Evolutionary conservation across 2,797 vertebrate genomes (phyloP), one percentile per base, ranked within the genome.

Genomic region (Clarias laeviceps): DNA sequence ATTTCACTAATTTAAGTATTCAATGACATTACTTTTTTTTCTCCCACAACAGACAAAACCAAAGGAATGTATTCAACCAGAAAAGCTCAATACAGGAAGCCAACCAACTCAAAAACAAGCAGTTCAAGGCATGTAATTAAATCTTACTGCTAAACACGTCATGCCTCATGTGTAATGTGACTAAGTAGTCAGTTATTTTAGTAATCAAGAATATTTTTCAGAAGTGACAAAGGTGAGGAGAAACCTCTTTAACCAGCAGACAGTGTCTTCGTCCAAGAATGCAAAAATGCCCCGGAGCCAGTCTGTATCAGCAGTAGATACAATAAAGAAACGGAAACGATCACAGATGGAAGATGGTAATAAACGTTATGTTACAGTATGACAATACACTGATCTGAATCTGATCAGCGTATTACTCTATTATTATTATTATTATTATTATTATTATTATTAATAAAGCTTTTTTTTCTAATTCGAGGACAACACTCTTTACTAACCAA

Each of bases 161-260:
- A 5, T 32, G 40, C 64, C 24, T 68, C 8, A 32, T 54, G 45
- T 22, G 2, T 32, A 81, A 24, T 56, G 0, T 29, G 18, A 65
- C 7, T 6, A 29, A 22, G 3, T 82, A 61, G 12, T 83, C 22
- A n/a, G 50, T 54, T 14, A 54, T 4, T n/a, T 34, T 5, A 80
- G 15, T 86, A 85, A 69, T 86, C 76, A 87, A 32, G 17, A 66
- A 66, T 56, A 80, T 80, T 84, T 84, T 84, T 84, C 92, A 98
- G 97, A 98, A 90, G 97, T 98, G 85, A 99, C 97, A 24, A 99
- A 98, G 87, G 98, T 98, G 69, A 95, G 98, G 90, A 96, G 98
- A 90, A 99, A 98, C 87, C 95, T 99, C 68, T 99, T 99, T 93
- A 97, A 97, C 84, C 94, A 97, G 89, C 94, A 95, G 88, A 87